Evolutionary conservation across 2,113 vertebrate genomes (phyloP).

Genomic region (Hippopotamus amphibius): DNA sequence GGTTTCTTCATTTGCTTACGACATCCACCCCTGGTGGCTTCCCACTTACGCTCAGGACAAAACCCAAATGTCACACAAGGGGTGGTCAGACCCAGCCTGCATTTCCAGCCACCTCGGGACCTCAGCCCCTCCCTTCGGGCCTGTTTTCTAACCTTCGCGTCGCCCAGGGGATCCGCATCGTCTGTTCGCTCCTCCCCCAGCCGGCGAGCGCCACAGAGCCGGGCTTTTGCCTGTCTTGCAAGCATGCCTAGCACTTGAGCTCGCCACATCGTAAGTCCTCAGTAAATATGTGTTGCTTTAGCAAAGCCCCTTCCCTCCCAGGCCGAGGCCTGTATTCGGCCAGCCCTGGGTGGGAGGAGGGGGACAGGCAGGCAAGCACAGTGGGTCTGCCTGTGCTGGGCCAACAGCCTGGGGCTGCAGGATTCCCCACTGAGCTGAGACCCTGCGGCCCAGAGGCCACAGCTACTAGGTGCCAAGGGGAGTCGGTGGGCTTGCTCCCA

Average conservation of each 20-base stretch:
- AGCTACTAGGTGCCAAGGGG: not conserved
- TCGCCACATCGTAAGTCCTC: not conserved
- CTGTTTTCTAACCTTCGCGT: not conserved
- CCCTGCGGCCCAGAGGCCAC: not conserved
- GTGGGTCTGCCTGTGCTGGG: no score
- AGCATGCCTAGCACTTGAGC: not conserved
- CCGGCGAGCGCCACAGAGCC: not conserved
- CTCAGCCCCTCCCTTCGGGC: not conserved
- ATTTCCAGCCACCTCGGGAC: not conserved
- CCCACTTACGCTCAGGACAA: not conserved
- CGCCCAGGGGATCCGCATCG: not conserved
- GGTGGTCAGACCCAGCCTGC: not conserved
- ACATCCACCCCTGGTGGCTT: not conserved
- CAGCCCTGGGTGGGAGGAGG: not conserved
- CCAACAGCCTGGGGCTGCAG: not conserved
- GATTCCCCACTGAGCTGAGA: not conserved
- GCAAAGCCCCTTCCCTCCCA: not conserved
- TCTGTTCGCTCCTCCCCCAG: not conserved
- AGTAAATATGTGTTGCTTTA: not conserved
- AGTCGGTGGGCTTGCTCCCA: not conserved
- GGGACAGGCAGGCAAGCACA: not conserved
- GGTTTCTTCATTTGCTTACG: not conserved
- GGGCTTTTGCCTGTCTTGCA: not conserved
- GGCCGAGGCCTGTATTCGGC: not conserved
- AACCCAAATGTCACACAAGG: not conserved